Conservation (phyloP, 2,888 invertebrate genomes). For the Drosophila birchii region DNA sequence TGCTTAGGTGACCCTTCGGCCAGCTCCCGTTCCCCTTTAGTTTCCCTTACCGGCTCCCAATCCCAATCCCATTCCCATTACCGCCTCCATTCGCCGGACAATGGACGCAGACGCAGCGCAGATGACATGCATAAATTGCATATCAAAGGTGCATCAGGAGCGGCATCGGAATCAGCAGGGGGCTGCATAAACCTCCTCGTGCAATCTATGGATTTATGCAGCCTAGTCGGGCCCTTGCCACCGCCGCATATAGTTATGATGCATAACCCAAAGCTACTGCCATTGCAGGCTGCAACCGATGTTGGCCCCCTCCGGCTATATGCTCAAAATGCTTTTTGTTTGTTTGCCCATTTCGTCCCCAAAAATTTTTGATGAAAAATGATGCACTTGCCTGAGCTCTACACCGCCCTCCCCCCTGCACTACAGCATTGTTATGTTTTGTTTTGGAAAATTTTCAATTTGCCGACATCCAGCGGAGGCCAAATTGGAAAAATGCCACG, state of each 20-base stretch:
- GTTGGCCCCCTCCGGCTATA: conserved; percentile 47
- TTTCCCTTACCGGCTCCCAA: not conserved
- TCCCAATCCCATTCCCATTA: not conserved
- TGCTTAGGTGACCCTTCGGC: conserved; percentile 52
- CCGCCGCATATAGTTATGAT: conserved; percentile 69
- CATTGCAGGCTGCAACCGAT: conserved; percentile 46
- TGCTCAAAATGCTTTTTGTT: conserved; percentile 68
- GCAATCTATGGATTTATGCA: conserved; percentile 78
- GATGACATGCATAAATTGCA: conserved; percentile 79
- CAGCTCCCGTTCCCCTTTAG: not conserved
- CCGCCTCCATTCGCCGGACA: conserved; percentile 41
- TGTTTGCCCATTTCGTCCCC: conserved; percentile 40
- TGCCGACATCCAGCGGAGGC: conserved; percentile 67
- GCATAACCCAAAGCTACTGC: conserved; percentile 70
- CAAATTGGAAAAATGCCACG: conserved; percentile 69
- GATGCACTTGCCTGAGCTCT: conserved; percentile 69
- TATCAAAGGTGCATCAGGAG: conserved; percentile 73
- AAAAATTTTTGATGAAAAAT: conserved; percentile 68
- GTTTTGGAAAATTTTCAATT: conserved; percentile 75
- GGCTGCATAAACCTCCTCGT: conserved; percentile 39
- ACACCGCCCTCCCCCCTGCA: not conserved
- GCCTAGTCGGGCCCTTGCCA: conserved; percentile 38
- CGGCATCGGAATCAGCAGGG: conserved; percentile 49
- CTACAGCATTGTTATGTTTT: conserved; percentile 48
- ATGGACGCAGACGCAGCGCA: conserved; percentile 61